Conservation (phyloP, 2,797 vertebrate genomes). For the Falco rusticolus region DNA sequence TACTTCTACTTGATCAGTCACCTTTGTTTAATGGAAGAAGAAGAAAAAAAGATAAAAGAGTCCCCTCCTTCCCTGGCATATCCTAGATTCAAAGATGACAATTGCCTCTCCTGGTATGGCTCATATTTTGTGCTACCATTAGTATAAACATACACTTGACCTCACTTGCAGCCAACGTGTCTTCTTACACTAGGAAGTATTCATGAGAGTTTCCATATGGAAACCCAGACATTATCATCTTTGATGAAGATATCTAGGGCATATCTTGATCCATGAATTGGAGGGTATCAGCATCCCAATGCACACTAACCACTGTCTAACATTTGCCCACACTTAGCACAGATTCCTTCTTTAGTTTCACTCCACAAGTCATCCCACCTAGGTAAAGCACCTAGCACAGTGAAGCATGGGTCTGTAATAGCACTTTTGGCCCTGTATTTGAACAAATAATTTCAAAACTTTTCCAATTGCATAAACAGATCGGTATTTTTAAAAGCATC, state of each 20-base stretch:
- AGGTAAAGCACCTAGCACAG: not conserved
- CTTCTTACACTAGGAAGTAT: not conserved
- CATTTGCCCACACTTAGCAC: not conserved
- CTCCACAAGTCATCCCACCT: not conserved
- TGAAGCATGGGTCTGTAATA: not conserved
- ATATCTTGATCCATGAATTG: not conserved
- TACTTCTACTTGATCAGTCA: not conserved
- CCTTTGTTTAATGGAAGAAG: not conserved
- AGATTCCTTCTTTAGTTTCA: not conserved
- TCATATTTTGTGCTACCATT: not conserved
- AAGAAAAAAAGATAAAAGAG: not conserved
- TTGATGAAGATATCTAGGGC: not conserved
- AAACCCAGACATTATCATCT: not conserved
- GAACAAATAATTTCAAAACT: not conserved
- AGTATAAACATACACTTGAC: not conserved
- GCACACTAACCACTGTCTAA: not conserved
- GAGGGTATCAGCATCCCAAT: not conserved
- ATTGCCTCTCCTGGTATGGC: not conserved
- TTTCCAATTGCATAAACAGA: not conserved
- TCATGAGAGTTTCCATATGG: not conserved
- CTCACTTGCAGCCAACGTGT: not conserved
- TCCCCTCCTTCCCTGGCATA: not conserved
- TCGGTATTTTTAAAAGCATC: not conserved
- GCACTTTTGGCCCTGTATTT: not conserved
- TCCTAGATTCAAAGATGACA: not conserved